These are phyloP conservation scores for Actias luna DNA, from an alignment of 2,888 invertebrate species.

Conservation along the genomic window DNA sequence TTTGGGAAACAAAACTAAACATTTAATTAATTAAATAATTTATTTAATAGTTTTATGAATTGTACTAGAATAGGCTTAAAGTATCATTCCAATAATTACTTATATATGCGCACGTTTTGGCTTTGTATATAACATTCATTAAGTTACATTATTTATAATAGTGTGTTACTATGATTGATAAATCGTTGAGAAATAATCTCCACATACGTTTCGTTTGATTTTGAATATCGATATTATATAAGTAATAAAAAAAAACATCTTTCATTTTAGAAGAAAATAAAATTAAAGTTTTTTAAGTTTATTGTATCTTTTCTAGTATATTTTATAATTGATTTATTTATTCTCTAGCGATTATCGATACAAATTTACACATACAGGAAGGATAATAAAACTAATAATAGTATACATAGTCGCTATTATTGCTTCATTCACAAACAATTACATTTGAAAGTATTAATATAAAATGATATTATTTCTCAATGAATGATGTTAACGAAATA, in stretches of 20 bases:
- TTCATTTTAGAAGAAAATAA: too few species aligned
- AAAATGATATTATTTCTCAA: background rate
- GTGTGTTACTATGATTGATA: constrained; percentile 21
- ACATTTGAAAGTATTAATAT: background rate
- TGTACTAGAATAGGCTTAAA: background rate
- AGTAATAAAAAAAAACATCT: too few species aligned
- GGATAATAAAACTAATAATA: too few species aligned
- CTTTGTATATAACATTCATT: constrained; percentile 27
- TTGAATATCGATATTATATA: background rate
- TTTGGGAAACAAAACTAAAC: background rate
- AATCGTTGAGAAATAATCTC: constrained; percentile 14
- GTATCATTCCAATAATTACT: background rate
- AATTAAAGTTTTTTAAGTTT: too few species aligned
- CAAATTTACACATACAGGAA: too few species aligned
- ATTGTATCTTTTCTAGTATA: too few species aligned
- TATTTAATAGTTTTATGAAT: background rate
- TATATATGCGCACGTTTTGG: background rate
- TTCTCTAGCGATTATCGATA: too few species aligned
- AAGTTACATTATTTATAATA: constrained; percentile 38
- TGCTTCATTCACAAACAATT: background rate
- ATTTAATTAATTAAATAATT: too few species aligned
- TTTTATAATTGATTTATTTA: too few species aligned
- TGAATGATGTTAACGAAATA: background rate
- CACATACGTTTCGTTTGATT: background rate
- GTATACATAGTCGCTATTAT: too few species aligned